These are phyloP conservation scores for Laterallus jamaicensis DNA, from an alignment of 2,113 vertebrate species.

Conservation along the genomic window DNA sequence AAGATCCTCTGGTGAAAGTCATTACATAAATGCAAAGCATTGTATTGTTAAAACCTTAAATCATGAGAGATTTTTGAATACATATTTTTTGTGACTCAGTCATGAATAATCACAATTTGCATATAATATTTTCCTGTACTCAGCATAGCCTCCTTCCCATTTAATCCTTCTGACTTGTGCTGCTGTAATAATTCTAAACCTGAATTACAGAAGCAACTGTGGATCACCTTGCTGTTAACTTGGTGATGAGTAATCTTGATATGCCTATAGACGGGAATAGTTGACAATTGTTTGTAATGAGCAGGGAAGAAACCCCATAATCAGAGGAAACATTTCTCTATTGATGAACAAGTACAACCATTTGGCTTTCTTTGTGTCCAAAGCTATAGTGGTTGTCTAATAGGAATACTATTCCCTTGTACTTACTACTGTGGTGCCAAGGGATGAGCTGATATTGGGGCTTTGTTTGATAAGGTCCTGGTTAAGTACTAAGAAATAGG, in stretches of 20 bases:
- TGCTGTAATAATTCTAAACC: not conserved
- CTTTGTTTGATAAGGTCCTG: not conserved
- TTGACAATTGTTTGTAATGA: not conserved
- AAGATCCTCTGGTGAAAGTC: not conserved
- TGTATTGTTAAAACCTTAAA: constrained; percentile 45
- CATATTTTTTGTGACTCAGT: constrained; percentile 31
- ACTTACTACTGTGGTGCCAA: not conserved
- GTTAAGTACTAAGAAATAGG: not conserved
- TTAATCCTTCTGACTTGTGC: not conserved
- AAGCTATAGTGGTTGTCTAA: not conserved
- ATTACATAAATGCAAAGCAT: constrained; percentile 40
- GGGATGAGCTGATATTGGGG: not conserved
- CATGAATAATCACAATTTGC: constrained; percentile 35
- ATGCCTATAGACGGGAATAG: not conserved
- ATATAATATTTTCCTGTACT: constrained; percentile 28
- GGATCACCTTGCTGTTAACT: not conserved
- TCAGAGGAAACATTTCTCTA: not conserved
- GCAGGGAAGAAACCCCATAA: not conserved
- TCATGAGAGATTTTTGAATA: constrained; percentile 41
- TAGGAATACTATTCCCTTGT: not conserved
- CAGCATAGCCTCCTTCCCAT: not conserved
- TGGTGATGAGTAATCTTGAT: not conserved
- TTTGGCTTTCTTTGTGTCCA: not conserved
- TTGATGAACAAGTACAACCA: not conserved
- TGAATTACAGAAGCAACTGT: constrained; percentile 19